Evolutionary conservation across 1,140 invertebrate species (phyloP), one percentile per base, ranked within the genome.

Genomic region (Argopecten irradians): DNA sequence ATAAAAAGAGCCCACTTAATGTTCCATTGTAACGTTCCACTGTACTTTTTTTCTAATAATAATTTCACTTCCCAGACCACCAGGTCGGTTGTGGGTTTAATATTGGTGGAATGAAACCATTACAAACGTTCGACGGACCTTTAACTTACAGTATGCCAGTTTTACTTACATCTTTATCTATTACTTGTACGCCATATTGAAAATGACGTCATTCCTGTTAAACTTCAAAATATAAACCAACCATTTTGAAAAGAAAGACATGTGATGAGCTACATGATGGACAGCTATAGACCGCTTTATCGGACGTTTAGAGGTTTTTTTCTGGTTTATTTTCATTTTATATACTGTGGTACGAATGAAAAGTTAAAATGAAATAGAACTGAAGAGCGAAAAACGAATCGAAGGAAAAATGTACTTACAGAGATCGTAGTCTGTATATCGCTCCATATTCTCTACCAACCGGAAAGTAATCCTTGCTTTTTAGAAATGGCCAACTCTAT

Each of bases 1-100:
- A 71, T 71, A 71, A 71, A n/a, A 71, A 71, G 55, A 71, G 55
- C 28, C 55, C 28, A n/a, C 55, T 71, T 71, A 71, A 71, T 71
- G 55, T 71, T 11, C 55, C 28, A 71, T 71, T 71, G 55, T 71
- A 71, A 22, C n/a, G 55, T 28, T n/a, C 8, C 28, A 71, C 22
- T 71, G 13, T 71, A 71, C 11, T 28, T 71, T n/a, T 71, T 71
- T 71, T 71, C 55, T 5, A 28, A 71, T 71, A 71, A 71, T 71
- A 71, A 71, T n/a, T 71, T 71, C 55, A 71, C 55, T 71, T 71
- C 55, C 55, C 55, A 71, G 55, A 71, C 55, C 55, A 71, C 55
- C 55, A 71, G n/a, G 55, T 28, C 55, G 55, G 55, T n/a, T 71
- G 7, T 71, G n/a, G 28, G 28, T 71, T 71, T 71, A 71, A 71